Evolutionary conservation across 2,797 vertebrate genomes (phyloP).

Genomic region (Cyclopterus lumpus): DNA sequence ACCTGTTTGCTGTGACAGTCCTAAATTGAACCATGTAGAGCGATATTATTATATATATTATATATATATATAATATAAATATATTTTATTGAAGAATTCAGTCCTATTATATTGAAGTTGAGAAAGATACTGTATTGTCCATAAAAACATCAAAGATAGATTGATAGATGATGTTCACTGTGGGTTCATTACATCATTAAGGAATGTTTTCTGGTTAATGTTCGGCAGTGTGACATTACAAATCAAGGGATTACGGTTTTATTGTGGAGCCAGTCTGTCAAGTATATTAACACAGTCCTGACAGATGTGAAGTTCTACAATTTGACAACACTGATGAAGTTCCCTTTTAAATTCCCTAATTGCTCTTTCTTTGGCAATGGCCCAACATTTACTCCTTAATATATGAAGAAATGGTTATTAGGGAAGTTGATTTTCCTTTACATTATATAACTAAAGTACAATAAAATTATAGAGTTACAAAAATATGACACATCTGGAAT

Average conservation of each 20-base stretch:
- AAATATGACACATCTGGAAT: not conserved
- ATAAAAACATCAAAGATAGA: not conserved
- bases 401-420: not conserved
- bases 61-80: too few relatives aligned
- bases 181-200: constrained; percentile 13
- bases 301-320: not conserved
- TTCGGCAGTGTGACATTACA: constrained; percentile 25
- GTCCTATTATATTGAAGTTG: too few relatives aligned
- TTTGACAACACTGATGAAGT: not conserved
- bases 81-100: too few relatives aligned
- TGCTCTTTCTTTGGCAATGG: not conserved
- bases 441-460: not conserved
- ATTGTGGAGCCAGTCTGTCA: not conserved
- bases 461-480: not conserved
- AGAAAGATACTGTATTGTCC: too few relatives aligned
- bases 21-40: not conserved
- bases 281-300: not conserved
- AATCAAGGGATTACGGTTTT: not conserved
- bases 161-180: not conserved
- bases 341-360: not conserved
- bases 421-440: not conserved
- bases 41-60: not conserved
- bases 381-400: not conserved
- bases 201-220: constrained; percentile 35
- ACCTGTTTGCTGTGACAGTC: not conserved